Percentiles rank a stretch among this genome's conserved stretches.
phyloP scores from a whole-genome alignment of 1,140 invertebrate species.

The Drosophila arizonae region DNA sequence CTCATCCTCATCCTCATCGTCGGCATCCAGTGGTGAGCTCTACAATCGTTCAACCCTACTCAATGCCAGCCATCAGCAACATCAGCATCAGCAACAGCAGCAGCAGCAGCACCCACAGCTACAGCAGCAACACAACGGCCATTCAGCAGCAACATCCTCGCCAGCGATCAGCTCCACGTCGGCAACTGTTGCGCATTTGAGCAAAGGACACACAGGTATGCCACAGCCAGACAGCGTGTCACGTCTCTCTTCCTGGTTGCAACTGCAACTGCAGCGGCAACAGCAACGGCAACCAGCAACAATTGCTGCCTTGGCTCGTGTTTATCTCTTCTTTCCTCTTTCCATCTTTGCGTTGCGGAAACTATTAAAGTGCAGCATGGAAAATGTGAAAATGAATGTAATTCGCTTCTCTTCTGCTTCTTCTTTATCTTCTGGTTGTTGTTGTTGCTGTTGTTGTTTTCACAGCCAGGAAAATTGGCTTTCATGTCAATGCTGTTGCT shows the following conservation, averaged over 20 bases:
- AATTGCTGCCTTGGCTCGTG: slow-evolving; percentile 28
- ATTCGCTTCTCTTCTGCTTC: slow-evolving; percentile 39
- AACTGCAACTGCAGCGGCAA: neutral
- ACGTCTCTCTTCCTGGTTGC: slow-evolving; percentile 25
- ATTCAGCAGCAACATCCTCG: slow-evolving; percentile 37
- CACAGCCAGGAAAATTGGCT: slow-evolving; percentile 53
- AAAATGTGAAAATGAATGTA: slow-evolving; percentile 78
- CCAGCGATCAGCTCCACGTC: slow-evolving; percentile 45
- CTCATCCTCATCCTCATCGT: slow-evolving; percentile 66
- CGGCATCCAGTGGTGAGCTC: slow-evolving; percentile 66
- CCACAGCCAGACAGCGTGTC: slow-evolving; percentile 11
- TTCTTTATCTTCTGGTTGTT: neutral
- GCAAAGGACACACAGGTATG: slow-evolving; percentile 65
- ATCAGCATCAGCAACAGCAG: slow-evolving; percentile 47
- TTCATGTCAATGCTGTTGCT: slow-evolving; percentile 49
- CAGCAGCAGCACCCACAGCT: slow-evolving; percentile 20
- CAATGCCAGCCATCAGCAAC: slow-evolving; percentile 57
- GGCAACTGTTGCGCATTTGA: slow-evolving; percentile 71
- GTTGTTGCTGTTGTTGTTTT: neutral
- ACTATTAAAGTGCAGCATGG: slow-evolving; percentile 66
- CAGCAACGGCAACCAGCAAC: slow-evolving; percentile 24
- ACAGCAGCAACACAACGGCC: slow-evolving; percentile 28
- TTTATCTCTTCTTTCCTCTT: slow-evolving; percentile 2
- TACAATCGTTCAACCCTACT: slow-evolving; percentile 58
- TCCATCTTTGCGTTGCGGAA: slow-evolving; percentile 54